A percentile compares a stretch with the other conserved stretches of the same genome.
phyloP scores from a whole-genome alignment of 2,888 invertebrate genomes.

The Drosophila neoperkinsi region DNA sequence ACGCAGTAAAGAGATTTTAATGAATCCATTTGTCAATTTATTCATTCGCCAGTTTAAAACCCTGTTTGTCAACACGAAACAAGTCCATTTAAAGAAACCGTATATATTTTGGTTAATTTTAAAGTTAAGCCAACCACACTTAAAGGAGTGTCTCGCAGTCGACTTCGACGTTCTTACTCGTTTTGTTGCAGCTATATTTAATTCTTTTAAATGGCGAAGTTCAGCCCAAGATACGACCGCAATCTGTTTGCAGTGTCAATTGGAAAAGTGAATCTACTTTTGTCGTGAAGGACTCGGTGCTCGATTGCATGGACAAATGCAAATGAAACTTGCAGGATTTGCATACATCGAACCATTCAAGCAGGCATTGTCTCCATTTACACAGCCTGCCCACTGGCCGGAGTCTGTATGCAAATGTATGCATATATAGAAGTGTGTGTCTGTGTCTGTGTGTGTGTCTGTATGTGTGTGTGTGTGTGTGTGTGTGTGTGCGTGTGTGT shows the following conservation, averaged over 20 bases:
- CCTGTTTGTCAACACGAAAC: not conserved
- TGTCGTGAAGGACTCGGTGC: constrained; percentile 32
- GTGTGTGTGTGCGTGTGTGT: not conserved
- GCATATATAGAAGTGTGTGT: constrained; percentile 9
- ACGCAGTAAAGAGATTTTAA: not conserved
- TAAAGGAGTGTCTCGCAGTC: constrained; percentile 3
- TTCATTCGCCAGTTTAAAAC: not conserved
- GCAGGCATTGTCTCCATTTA: constrained; percentile 17
- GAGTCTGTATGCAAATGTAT: not conserved
- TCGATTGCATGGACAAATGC: constrained; percentile 57
- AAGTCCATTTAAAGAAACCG: not conserved
- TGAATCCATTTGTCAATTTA: not conserved
- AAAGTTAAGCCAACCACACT: not conserved
- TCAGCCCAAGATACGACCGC: constrained; percentile 60
- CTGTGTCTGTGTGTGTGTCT: constrained; percentile 3
- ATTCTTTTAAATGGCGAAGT: constrained; percentile 52
- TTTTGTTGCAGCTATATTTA: constrained; percentile 14
- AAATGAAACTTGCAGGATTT: constrained; percentile 60
- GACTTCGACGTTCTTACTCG: too few relatives aligned
- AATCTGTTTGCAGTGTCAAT: constrained; percentile 78
- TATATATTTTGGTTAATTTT: not conserved
- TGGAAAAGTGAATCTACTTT: constrained; percentile 73
- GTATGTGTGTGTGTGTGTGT: not conserved
- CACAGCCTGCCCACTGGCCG: constrained; percentile 14
- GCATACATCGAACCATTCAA: constrained; percentile 59